Evolutionary conservation across 2,888 invertebrate species (phyloP).

Genomic region (Netelia melanura): DNA sequence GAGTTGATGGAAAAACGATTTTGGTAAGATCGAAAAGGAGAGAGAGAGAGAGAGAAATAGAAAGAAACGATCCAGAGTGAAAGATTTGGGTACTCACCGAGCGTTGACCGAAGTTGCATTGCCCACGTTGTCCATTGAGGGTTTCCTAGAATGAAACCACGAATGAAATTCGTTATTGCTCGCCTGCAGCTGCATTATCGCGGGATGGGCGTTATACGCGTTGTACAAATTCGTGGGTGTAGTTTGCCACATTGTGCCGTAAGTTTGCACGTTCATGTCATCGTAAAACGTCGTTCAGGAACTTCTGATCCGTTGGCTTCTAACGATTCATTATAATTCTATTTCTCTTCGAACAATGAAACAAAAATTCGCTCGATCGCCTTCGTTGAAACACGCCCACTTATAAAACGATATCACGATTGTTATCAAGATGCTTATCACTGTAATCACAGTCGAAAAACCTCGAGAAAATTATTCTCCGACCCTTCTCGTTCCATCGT

Average conservation of each 20-base stretch:
- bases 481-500: neutral
- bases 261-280: constrained; percentile 78
- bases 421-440: constrained; percentile 30
- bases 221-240: constrained; percentile 77
- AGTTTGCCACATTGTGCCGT: constrained; percentile 81
- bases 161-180: constrained; percentile 84
- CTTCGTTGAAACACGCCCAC: constrained; percentile 19
- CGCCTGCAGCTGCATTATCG: constrained; percentile 81
- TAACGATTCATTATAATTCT: neutral
- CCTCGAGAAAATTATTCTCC: neutral
- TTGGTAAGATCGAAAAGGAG: constrained; percentile 14
- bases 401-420: neutral
- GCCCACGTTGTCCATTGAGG: constrained; percentile 94
- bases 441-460: constrained; percentile 9
- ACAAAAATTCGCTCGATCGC: neutral
- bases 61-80: constrained; percentile 23
- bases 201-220: constrained; percentile 80
- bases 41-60: constrained; percentile 12
- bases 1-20: neutral
- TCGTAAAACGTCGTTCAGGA: neutral
- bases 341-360: neutral
- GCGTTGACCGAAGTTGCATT: constrained; percentile 94
- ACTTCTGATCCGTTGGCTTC: constrained; percentile 25
- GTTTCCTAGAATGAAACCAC: constrained; percentile 91
- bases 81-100: constrained; percentile 89